Evolutionary conservation across 2,888 invertebrate genomes (phyloP), one percentile per base, ranked within the genome.

Genomic region (Rhabditophanes sp.): DNA sequence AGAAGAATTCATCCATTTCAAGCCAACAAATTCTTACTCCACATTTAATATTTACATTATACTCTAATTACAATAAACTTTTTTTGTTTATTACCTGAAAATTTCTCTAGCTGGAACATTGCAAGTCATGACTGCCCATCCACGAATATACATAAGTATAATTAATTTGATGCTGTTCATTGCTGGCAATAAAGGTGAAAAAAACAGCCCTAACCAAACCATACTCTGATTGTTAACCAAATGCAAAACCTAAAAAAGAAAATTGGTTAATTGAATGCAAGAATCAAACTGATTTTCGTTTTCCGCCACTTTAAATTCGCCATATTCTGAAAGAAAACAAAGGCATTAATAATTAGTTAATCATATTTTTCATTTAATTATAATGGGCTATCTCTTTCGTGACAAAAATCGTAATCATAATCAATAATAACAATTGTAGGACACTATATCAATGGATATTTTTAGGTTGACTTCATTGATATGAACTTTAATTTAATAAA

Each of bases 141-240:
- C 56, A 20, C 54, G 37, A 12, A 53, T 51, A 25, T 49, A 53
- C 33, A 90, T 80, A 68, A 93, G 74, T 34, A 87, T 77, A 53
- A 82, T 78, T 35, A 93, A 72, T 67, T 93, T 93, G 20, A 80
- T 70, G 3, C 87, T 75, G 68, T 93, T 93, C 35, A 93, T 71
- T 0, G 79, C 76, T 0, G 84, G 82, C 7, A 93, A 71, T 0
- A 87, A 84, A 0, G 93, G 93, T 8, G 85, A 82, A 66, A 93
- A 93, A 66, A 93, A 93, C 76, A 88, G 81, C 19, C 93, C 93
- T 81, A 93, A 82, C 88, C 90, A 93, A 22, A 90, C 81, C 77
- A 85, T 80, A 4, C 51, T 53, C 37, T 93, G 90, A 66, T 90
- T 93, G 65, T 88, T 83, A 22, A 93, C 84, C 33, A 93, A 72